Conservation (phyloP, 1,140 invertebrate genomes). For the Ctenoplectra terminalis region DNA sequence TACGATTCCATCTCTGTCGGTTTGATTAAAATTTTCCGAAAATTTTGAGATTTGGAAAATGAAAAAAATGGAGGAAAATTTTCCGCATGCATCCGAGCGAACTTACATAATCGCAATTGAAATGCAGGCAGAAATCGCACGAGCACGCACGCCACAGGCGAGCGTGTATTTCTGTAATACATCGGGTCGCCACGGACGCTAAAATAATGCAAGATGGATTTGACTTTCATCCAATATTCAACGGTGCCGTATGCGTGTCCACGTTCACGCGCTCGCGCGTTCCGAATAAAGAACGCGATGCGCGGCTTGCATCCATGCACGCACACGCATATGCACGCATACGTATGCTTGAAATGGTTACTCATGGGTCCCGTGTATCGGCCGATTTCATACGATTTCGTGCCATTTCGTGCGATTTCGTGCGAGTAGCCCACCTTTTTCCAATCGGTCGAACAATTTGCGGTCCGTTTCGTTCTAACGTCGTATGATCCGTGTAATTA, state of each 20-base stretch:
- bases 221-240: constrained; percentile 50
- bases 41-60: not conserved
- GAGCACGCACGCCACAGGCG: not conserved
- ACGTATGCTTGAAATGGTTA: not conserved
- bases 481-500: constrained; percentile 11
- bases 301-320: constrained; percentile 11
- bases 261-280: constrained; percentile 56
- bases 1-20: not conserved
- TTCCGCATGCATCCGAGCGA: not conserved
- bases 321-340: not conserved
- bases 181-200: constrained; percentile 19
- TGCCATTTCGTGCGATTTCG: not conserved
- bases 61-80: not conserved
- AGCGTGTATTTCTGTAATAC: constrained; percentile 51
- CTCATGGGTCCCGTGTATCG: not conserved
- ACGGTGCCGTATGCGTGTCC: constrained; percentile 45
- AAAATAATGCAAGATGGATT: constrained; percentile 59
- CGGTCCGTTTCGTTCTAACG: not conserved
- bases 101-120: constrained; percentile 50
- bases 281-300: constrained; percentile 61
- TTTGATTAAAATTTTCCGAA: not conserved
- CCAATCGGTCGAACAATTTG: not conserved
- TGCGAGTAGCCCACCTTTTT: not conserved
- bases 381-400: not conserved
- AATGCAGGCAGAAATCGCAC: constrained; percentile 39